Base-by-base conservation (phyloP, 2,797 vertebrate species). In the Psittacula derbiana region DNA sequence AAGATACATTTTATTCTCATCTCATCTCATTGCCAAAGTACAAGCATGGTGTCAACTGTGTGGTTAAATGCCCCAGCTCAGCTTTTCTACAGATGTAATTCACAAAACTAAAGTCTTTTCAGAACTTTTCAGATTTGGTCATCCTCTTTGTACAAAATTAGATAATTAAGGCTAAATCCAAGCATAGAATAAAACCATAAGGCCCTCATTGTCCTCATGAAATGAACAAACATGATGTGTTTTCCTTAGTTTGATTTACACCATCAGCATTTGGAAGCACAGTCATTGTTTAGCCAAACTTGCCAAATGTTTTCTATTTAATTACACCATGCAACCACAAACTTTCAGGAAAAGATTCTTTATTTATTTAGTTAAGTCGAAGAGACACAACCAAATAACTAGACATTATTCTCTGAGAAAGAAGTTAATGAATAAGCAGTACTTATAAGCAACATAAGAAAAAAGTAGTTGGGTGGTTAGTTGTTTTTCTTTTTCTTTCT, bases 241-340 rank as follows among this genome's bases (percentile, higher is more conserved):
- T 95, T 94, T 82, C 41, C 61, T 93, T 49, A 65, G 75, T 88
- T 93, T 95, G 90, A 94, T 94, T 93, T 95, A 95, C 44, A 71
- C 64, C 46, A 94, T 57, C 81, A 95, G 30, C 67, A 74, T 93
- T 92, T 95, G 69, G 69, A 94, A 95, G 65, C 67, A 43, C 43
- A 87, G 65, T 86, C 69, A 55, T 89, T 96, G 91, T 94, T 96
- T 97, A 96, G 69, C 19, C 11, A 10, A 91, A 95, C 16, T 38
- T 92, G 89, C 92, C 96, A 93, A 96, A 85, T 72, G 78, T 93
- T 94, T 95, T 92, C 74, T 80, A 28, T 92, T 93, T 93, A 93
- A 95, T 95, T 96, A 87, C 64, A 94, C n/a, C 80, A 73, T 49
- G 19, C 55, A 95, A 94, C 83, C 67, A 49, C 86, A 93, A 52